These are phyloP conservation scores for Vanessa cardui DNA, from an alignment of 2,888 invertebrate genomes.

Conservation along the genomic window DNA sequence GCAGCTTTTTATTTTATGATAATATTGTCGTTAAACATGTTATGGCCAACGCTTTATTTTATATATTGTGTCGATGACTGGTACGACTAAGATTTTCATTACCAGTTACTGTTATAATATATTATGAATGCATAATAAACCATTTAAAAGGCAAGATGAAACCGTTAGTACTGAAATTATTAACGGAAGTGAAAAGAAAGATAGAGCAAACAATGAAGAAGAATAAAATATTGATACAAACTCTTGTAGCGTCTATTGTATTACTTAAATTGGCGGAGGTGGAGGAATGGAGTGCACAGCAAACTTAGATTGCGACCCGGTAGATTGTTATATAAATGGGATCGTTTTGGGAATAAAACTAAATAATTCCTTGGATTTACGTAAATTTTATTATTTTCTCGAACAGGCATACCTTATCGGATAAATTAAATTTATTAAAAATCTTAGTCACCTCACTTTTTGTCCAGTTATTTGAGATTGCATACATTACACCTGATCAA, in stretches of 20 bases:
- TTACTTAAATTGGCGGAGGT: slow-evolving; percentile 55
- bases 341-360: slow-evolving; percentile 41
- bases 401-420: too few species aligned
- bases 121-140: background rate
- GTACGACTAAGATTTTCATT: too few species aligned
- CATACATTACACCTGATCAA: too few species aligned
- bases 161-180: background rate
- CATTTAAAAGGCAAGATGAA: background rate
- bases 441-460: too few species aligned
- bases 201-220: slow-evolving; percentile 22
- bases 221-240: slow-evolving; percentile 46
- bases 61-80: too few species aligned
- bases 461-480: too few species aligned
- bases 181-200: slow-evolving; percentile 24
- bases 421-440: too few species aligned
- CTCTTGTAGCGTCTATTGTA: slow-evolving; percentile 42
- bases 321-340: slow-evolving; percentile 55
- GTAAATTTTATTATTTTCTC: background rate
- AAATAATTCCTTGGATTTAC: slow-evolving; percentile 24
- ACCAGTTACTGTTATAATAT: too few species aligned
- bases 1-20: too few species aligned
- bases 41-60: too few species aligned
- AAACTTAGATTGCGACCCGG: slow-evolving; percentile 57
- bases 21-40: too few species aligned
- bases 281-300: slow-evolving; percentile 51